These are phyloP conservation scores for Bibio marci DNA, from an alignment of 2,888 invertebrate species.

Conservation along the genomic window DNA sequence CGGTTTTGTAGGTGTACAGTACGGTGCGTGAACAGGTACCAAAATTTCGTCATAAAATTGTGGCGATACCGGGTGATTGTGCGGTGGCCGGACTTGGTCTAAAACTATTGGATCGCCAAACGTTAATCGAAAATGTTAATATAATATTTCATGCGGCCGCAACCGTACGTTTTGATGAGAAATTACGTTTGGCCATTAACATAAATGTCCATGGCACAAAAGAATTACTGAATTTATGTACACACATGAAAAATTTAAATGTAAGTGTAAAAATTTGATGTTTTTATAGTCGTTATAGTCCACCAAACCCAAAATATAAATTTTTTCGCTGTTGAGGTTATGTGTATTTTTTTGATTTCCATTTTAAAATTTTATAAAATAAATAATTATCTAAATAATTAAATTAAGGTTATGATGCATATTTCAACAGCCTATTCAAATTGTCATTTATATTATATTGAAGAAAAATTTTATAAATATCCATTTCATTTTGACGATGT, in stretches of 20 bases:
- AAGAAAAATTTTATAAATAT: slow-evolving; percentile 48
- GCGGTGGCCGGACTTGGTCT: slow-evolving; percentile 46
- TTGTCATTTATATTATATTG: slow-evolving; percentile 42
- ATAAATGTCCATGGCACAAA: slow-evolving; percentile 67
- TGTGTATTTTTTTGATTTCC: no score
- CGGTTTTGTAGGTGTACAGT: slow-evolving; percentile 32
- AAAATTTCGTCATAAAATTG: slow-evolving; percentile 46
- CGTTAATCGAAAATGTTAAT: slow-evolving; percentile 39
- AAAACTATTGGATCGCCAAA: slow-evolving; percentile 39
- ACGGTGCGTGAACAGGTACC: slow-evolving; percentile 34
- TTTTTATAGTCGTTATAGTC: no score
- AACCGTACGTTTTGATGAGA: slow-evolving; percentile 76
- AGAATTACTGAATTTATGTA: slow-evolving; percentile 54
- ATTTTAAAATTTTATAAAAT: no score
- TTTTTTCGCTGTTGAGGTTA: no score
- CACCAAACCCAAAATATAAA: no score
- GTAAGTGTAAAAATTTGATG: no score
- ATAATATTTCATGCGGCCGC: slow-evolving; percentile 71
- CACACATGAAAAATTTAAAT: slow-evolving; percentile 52
- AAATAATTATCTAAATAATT: no score
- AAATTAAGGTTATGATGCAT: slow-evolving; percentile 54
- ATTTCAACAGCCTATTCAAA: slow-evolving; percentile 72
- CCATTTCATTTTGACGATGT: slow-evolving; percentile 34
- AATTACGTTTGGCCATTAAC: slow-evolving; percentile 52
- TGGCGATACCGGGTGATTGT: slow-evolving; percentile 50